A percentile compares a stretch with the other conserved stretches of the same genome.
Evolutionary conservation across 1,140 invertebrate genomes (phyloP).

Genomic region (Diabrotica virgifera): DNA sequence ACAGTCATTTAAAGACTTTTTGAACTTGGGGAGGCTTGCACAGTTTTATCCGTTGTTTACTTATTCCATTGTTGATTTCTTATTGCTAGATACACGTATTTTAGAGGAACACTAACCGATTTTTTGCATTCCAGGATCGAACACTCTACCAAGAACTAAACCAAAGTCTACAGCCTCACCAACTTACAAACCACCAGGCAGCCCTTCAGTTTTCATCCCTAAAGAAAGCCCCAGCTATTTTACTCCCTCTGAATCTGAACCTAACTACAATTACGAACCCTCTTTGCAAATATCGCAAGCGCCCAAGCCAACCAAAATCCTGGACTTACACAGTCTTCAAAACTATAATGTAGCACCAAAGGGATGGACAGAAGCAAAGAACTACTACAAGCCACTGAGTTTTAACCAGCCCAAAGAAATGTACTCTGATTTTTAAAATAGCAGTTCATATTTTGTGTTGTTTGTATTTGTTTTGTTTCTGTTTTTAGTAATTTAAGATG

Average conservation of each 20-base stretch:
- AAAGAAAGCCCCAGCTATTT: conserved; percentile 51
- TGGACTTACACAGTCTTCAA: conserved; percentile 41
- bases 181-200: conserved; percentile 45
- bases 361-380: conserved; percentile 67
- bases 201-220: conserved; percentile 46
- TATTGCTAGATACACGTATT: too few species aligned
- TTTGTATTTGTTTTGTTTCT: conserved; percentile 11
- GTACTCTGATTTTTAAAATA: conserved; percentile 62
- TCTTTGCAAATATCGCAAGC: conserved; percentile 18
- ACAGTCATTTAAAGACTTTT: too few species aligned
- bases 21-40: too few species aligned
- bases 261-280: conserved; percentile 14
- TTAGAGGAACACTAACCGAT: too few species aligned
- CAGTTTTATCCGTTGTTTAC: too few species aligned
- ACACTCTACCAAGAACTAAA: conserved; percentile 54
- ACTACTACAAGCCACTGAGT: conserved; percentile 66
- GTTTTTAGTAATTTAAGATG: background rate
- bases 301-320: conserved; percentile 26
- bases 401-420: conserved; percentile 56
- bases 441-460: conserved; percentile 10
- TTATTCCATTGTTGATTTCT: too few species aligned
- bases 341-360: conserved; percentile 81
- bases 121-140: conserved; percentile 49
- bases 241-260: conserved; percentile 43
- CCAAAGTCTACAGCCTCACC: conserved; percentile 53